Percentiles rank a stretch among this genome's conserved stretches.
phyloP scores from a whole-genome alignment of 1,140 invertebrate species.

The Prorops nasuta region DNA sequence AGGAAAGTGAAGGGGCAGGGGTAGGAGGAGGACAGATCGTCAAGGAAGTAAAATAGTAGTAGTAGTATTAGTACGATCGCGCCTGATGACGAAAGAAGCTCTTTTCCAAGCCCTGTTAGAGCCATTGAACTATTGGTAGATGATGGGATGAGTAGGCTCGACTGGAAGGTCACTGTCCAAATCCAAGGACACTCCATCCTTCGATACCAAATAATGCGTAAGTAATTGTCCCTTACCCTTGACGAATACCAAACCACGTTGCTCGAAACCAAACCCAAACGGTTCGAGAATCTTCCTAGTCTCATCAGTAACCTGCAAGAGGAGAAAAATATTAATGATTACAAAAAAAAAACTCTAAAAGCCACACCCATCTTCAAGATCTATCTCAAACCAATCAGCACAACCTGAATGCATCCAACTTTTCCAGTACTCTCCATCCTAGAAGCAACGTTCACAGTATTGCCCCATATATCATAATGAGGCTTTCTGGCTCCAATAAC shows the following conservation, averaged over 20 bases:
- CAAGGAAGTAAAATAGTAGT: no score
- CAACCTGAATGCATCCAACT: conserved; percentile 90
- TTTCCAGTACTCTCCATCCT: conserved; percentile 96
- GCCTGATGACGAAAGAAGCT: no score
- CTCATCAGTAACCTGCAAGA: conserved; percentile 83
- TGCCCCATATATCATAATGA: conserved; percentile 96
- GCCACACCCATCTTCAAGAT: no score
- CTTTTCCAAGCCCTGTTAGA: no score
- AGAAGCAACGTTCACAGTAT: conserved; percentile 93
- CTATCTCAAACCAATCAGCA: no score
- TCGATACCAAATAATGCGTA: conserved; percentile 80
- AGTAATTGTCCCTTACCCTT: conserved; percentile 94
- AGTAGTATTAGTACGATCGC: no score
- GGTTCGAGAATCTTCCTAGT: conserved; percentile 81
- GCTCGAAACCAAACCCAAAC: conserved; percentile 89
- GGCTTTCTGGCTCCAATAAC: conserved; percentile 93
- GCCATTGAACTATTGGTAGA: conserved; percentile 48
- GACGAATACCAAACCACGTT: conserved; percentile 86
- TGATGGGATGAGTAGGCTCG: conserved; percentile 50
- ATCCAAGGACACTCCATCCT: conserved; percentile 47
- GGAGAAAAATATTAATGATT: no score
- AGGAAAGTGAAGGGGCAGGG: no score
- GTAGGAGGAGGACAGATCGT: no score
- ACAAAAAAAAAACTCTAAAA: no score
- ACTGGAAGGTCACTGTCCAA: conserved; percentile 51